Evolutionary conservation across 2,797 vertebrate genomes (phyloP), one percentile per base, ranked within the genome.

Genomic region (Nyctibius grandis): DNA sequence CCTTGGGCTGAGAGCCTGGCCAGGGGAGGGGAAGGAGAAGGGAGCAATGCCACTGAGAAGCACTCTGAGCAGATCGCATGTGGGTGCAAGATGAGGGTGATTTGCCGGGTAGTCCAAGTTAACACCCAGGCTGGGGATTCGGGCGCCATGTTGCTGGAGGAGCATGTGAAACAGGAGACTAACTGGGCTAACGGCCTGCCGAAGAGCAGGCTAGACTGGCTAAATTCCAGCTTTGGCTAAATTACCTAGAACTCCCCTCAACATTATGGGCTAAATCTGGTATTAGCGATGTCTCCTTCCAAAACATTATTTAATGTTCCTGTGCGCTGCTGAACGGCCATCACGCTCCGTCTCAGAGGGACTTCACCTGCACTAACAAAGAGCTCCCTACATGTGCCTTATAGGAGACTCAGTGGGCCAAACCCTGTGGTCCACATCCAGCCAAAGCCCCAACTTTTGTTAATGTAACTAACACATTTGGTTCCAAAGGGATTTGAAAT

Each of bases 1-100:
- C 20, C 80, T 29, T 0, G 0, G 34, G 44, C 73, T 38, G 34
- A 64, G 29, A 51, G 44, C 61, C 4, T 1, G 0, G 22, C 28
- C 33, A 9, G 38, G 34, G 34, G 9, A 50, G 40, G n/a, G n/a
- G 56, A 69, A 38, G 59, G 74, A 67, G 78, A 40, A 59, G 73
- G 53, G 69, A 40, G 65, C 18, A 2, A 34, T 8, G 74, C 33
- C 29, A 26, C 0, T 1, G 48, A 40, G 61, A 60, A 61, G 34
- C 19, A 5, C 21, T 23, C 68, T 38, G 15, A 29, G 89, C 56
- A 31, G 57, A 5, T 8, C 12, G 54, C 3, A 3, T 12, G 54
- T 25, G 88, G 82, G 76, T 34, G 79, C 22, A 7, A 13, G 65
- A 9, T 0, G 47, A 47, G 44, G 50, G 36, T 25, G 67, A 6